phyloP scores from a whole-genome alignment of 2,888 invertebrate genomes.

The Chirona hameri region DNA sequence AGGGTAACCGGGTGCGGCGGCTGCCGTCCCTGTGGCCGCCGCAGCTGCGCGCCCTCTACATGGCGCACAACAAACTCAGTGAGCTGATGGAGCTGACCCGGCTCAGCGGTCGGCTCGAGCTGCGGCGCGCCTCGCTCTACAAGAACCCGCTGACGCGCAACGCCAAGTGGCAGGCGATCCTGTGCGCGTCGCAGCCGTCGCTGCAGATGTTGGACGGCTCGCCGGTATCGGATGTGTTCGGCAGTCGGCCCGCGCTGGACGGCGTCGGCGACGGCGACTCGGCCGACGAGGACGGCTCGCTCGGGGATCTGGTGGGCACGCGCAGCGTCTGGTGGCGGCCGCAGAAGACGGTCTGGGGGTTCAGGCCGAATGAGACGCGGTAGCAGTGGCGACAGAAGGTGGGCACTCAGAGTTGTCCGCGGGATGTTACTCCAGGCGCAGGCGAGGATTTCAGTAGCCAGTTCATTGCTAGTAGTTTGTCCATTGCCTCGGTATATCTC shows the following conservation, averaged over 20 bases:
- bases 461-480: no score
- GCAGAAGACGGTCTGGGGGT: neutral
- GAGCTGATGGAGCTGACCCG: constrained; percentile 23
- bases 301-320: no score
- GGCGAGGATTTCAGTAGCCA: no score
- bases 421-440: no score
- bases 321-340: constrained; percentile 23
- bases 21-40: constrained; percentile 14
- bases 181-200: constrained; percentile 24
- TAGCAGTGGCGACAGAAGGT: neutral
- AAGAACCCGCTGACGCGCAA: constrained; percentile 27
- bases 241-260: neutral
- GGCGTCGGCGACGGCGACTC: neutral
- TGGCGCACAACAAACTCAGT: constrained; percentile 22
- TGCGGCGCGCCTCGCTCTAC: constrained; percentile 4
- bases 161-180: constrained; percentile 24
- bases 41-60: constrained; percentile 1
- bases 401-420: no score
- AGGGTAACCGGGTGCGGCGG: constrained; percentile 10
- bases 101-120: neutral
- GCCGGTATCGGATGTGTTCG: neutral
- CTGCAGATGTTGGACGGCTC: constrained; percentile 6
- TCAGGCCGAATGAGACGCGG: neutral
- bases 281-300: neutral
- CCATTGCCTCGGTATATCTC: no score